Conservation (phyloP, 1,140 invertebrate species). For the Hycleus phaleratus region DNA sequence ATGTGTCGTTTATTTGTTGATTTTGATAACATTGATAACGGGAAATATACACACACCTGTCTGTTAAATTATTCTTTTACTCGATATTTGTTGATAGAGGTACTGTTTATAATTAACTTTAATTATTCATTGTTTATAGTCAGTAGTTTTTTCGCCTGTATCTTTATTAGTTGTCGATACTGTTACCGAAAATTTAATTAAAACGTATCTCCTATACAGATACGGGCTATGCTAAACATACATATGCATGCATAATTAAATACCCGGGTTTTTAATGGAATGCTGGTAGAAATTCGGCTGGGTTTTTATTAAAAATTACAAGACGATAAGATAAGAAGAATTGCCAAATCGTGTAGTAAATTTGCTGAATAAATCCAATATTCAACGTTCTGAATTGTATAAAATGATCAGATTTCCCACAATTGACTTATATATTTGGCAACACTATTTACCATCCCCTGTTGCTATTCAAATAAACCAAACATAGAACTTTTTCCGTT, state of each 20-base stretch:
- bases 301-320: not conserved
- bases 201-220: conserved; percentile 3
- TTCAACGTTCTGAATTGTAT: not conserved
- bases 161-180: not conserved
- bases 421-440: conserved; percentile 14
- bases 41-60: no score
- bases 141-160: no score
- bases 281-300: conserved; percentile 11
- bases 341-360: not conserved
- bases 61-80: no score
- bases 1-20: no score
- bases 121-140: no score
- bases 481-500: no score
- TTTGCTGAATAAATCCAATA: not conserved
- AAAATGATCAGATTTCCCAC: conserved; percentile 9
- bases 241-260: conserved; percentile 20
- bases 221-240: conserved; percentile 1
- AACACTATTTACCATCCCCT: conserved; percentile 4
- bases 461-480: not conserved
- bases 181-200: conserved; percentile 1
- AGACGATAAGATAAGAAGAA: not conserved
- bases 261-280: conserved; percentile 6
- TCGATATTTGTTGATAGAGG: no score
- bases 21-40: no score
- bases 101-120: no score